phyloP scores from a whole-genome alignment of 2,797 vertebrate species.

The Gymnopithys bicolor region DNA sequence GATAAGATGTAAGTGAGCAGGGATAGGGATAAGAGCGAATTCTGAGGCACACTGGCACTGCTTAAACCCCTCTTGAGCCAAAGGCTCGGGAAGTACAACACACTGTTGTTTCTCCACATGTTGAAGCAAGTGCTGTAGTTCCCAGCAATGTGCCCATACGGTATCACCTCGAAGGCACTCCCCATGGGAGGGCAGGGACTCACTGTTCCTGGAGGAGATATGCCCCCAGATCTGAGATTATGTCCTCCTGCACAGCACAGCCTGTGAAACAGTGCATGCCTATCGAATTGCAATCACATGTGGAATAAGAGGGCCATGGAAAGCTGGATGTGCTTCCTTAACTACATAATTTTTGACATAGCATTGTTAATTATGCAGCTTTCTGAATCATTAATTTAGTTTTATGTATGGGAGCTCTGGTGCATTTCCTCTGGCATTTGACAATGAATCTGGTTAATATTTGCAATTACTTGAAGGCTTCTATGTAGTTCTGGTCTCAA shows the following conservation, averaged over 20 bases:
- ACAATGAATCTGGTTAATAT: neutral
- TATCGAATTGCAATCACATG: conserved; percentile 28
- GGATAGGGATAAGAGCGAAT: neutral
- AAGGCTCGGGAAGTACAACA: neutral
- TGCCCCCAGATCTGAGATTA: neutral
- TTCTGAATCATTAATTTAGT: conserved; percentile 37
- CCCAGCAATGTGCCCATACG: neutral
- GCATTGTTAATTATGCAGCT: conserved; percentile 12
- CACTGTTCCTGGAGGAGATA: conserved; percentile 5
- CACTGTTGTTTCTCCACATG: accelerated
- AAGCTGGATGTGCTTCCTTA: conserved; percentile 19
- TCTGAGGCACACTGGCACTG: neutral
- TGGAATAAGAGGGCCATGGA: neutral
- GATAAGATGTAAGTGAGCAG: neutral
- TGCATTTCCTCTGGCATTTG: conserved; percentile 26
- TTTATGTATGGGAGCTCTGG: neutral
- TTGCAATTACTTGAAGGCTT: conserved; percentile 9
- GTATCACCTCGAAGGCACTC: neutral
- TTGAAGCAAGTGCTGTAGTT: neutral
- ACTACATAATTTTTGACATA: neutral
- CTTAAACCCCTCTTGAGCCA: neutral
- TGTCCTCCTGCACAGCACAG: neutral
- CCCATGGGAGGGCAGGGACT: neutral
- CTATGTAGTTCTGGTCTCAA: neutral
- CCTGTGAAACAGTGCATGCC: conserved; percentile 35